These are phyloP conservation scores for Argyresthia albistria DNA, from an alignment of 2,888 invertebrate genomes.

Conservation along the genomic window DNA sequence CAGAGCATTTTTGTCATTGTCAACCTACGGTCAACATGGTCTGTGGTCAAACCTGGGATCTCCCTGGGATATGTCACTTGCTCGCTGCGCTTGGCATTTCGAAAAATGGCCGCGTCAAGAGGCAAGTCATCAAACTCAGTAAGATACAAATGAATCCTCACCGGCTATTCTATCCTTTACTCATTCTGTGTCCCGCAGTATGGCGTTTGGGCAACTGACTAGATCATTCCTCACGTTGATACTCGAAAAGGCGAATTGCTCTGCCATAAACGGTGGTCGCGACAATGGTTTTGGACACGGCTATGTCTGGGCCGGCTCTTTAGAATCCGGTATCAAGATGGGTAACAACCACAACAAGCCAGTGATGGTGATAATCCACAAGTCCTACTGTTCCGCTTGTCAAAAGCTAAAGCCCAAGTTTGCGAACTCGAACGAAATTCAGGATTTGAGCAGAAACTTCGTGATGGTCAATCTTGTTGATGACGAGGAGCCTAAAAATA, in stretches of 20 bases:
- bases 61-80: too few relatives aligned
- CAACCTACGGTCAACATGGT: too few relatives aligned
- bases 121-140: too few relatives aligned
- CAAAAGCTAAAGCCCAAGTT: constrained; percentile 75
- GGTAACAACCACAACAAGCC: constrained; percentile 66
- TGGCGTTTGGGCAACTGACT: constrained; percentile 39
- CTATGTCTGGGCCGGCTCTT: constrained; percentile 58
- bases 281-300: constrained; percentile 58
- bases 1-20: background rate
- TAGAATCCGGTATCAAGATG: constrained; percentile 52
- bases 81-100: background rate
- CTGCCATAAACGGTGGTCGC: constrained; percentile 22
- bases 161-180: too few relatives aligned
- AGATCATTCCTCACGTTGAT: constrained; percentile 36
- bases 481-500: constrained; percentile 67
- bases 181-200: too few relatives aligned
- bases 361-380: constrained; percentile 77
- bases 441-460: constrained; percentile 71
- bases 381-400: constrained; percentile 77
- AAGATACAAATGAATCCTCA: too few relatives aligned
- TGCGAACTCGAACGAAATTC: constrained; percentile 68
- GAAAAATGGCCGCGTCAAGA: background rate
- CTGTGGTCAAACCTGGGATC: too few relatives aligned
- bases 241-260: constrained; percentile 35
- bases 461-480: constrained; percentile 78